These are phyloP conservation scores for Pantherophis vulpinus DNA, from an alignment of 2,797 vertebrate species.

Conservation along the genomic window DNA sequence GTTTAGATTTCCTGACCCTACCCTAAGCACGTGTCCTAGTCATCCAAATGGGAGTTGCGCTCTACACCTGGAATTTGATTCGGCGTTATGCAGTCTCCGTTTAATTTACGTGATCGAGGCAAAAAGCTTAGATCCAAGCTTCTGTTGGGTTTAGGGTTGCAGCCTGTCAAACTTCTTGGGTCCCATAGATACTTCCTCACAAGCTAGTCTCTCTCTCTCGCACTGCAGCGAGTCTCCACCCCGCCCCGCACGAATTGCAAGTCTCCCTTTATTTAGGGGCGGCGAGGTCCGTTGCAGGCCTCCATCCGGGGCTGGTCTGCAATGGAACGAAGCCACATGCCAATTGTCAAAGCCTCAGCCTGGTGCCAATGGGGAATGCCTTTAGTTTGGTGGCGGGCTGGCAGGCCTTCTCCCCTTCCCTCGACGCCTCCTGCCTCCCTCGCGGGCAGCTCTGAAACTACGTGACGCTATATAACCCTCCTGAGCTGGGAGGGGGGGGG, in stretches of 20 bases:
- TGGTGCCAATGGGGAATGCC: neutral
- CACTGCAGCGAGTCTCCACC: neutral
- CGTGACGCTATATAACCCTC: neutral
- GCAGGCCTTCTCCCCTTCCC: neutral
- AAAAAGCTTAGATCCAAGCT: neutral
- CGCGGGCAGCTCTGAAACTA: neutral
- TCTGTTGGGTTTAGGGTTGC: neutral
- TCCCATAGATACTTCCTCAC: neutral
- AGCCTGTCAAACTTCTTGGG: neutral
- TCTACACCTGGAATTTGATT: neutral
- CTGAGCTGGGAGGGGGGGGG: too few species aligned
- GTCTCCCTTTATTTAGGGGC: neutral
- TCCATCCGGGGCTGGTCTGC: neutral
- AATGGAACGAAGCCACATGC: neutral
- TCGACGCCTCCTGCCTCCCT: neutral
- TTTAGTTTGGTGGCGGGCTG: neutral
- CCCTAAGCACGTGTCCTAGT: neutral
- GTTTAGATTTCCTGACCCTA: neutral
- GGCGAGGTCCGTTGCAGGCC: neutral
- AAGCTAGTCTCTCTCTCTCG: neutral
- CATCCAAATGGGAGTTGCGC: neutral
- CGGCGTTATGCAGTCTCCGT: neutral
- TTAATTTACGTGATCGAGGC: accelerated
- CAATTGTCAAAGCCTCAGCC: neutral
- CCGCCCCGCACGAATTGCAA: neutral